phyloP scores from a whole-genome alignment of 1,140 invertebrate species.

The Drosophila repleta region DNA sequence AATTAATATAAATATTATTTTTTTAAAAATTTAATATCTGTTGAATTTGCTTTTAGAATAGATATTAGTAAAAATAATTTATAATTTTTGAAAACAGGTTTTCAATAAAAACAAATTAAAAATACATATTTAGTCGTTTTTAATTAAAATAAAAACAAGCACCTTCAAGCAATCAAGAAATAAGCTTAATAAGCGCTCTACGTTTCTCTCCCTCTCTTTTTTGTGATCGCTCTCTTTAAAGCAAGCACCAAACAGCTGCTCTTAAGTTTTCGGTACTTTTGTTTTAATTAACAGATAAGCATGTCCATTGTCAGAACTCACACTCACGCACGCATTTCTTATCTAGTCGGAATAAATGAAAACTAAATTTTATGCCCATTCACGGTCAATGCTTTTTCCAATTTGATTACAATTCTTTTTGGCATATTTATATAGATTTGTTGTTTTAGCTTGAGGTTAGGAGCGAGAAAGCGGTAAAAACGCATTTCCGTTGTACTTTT shows the following conservation, averaged over 20 bases:
- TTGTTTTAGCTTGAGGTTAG: not conserved
- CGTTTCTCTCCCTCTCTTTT: conserved; percentile 21
- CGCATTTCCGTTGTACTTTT: conserved; percentile 62
- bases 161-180: not conserved
- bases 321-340: conserved; percentile 12
- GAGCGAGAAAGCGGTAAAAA: conserved; percentile 23
- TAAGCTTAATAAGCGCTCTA: conserved; percentile 15
- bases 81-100: conserved; percentile 1
- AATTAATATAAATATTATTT: too few relatives aligned
- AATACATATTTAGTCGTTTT: not conserved
- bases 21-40: too few relatives aligned
- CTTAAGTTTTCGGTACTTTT: conserved; percentile 38
- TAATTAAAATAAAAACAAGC: conserved; percentile 4
- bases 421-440: not conserved
- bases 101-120: not conserved
- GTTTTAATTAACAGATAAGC: conserved; percentile 58
- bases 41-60: not conserved
- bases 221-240: not conserved
- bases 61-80: not conserved
- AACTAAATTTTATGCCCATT: conserved; percentile 62
- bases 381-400: conserved; percentile 75
- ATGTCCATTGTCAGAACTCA: conserved; percentile 34
- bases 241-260: not conserved
- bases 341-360: conserved; percentile 59
- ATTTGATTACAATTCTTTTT: conserved; percentile 28